Conservation (phyloP, 64 coral and sea anemone genomes). For the Stylophora pistillata region DNA sequence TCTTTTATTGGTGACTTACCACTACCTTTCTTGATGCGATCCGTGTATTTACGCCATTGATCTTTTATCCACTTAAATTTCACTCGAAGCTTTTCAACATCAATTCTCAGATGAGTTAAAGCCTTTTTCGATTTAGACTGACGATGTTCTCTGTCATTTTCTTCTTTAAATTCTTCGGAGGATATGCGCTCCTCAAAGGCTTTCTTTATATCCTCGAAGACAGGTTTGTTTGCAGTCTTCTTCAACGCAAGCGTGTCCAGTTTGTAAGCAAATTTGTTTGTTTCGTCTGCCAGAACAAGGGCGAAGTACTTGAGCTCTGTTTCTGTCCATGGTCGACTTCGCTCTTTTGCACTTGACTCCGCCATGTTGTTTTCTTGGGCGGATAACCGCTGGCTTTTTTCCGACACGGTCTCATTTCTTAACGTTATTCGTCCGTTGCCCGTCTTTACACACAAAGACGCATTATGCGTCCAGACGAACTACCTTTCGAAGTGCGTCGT, state of each 20-base stretch:
- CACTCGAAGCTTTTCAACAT: conserved; percentile 17
- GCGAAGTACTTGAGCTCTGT: conserved; percentile 43
- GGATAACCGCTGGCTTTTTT: conserved; percentile 27
- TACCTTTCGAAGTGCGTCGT: background rate
- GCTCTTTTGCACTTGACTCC: background rate
- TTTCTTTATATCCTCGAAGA: conserved; percentile 34
- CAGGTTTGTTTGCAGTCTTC: conserved; percentile 36
- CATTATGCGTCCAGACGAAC: background rate
- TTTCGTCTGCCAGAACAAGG: conserved; percentile 22
- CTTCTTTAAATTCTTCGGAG: conserved; percentile 38
- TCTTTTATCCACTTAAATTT: conserved; percentile 37
- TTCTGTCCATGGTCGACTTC: conserved; percentile 5
- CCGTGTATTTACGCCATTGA: conserved; percentile 53
- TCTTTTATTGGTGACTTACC: conserved; percentile 35
- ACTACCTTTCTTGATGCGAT: conserved; percentile 25
- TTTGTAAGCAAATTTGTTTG: conserved; percentile 2
- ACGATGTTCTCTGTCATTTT: conserved; percentile 30
- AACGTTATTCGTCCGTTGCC: conserved; percentile 30
- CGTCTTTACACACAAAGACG: conserved; percentile 35
- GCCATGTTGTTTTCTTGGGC: conserved; percentile 1
- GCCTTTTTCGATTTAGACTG: conserved; percentile 38
- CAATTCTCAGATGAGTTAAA: conserved; percentile 9
- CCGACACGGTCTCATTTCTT: conserved; percentile 11
- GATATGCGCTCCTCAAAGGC: background rate
- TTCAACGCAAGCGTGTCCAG: conserved; percentile 52